These are phyloP conservation scores for Graphium colonna DNA, from an alignment of 2,888 invertebrate species.

Conservation along the genomic window DNA sequence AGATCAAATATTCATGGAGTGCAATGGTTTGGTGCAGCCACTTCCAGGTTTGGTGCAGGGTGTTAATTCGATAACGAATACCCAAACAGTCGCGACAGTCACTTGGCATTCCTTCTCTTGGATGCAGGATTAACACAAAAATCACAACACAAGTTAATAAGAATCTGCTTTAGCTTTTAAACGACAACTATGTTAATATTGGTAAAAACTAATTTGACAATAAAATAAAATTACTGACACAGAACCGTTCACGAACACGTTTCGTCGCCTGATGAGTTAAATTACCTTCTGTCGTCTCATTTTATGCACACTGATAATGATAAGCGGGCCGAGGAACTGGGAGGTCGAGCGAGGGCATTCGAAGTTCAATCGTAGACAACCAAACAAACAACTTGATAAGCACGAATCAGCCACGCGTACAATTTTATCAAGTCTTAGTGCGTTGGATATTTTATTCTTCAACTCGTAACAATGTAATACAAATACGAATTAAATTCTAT, in stretches of 20 bases:
- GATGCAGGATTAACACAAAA: conserved; percentile 71
- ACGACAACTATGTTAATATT: conserved; percentile 25
- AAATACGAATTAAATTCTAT: conserved; percentile 1
- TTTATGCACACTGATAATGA: conserved; percentile 70
- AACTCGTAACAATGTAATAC: conserved; percentile 15
- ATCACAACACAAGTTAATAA: conserved; percentile 57
- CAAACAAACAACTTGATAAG: conserved; percentile 74
- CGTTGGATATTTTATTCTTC: conserved; percentile 12
- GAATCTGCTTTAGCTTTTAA: conserved; percentile 36
- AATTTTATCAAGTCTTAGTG: conserved; percentile 45
- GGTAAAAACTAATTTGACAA: conserved; percentile 24
- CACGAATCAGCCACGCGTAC: conserved; percentile 70
- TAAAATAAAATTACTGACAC: conserved; percentile 26
- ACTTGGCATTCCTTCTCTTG: conserved; percentile 82
- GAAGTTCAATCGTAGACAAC: conserved; percentile 66
- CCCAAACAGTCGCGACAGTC: conserved; percentile 91
- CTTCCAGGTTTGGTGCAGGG: conserved; percentile 96
- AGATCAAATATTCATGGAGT: conserved; percentile 92
- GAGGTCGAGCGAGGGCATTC: conserved; percentile 76
- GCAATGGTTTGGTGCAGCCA: conserved; percentile 95
- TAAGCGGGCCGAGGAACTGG: conserved; percentile 67
- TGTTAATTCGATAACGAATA: conserved; percentile 92
- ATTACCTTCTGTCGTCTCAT: conserved; percentile 65
- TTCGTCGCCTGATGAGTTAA: conserved; percentile 56
- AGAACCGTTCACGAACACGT: conserved; percentile 44